phyloP scores from a whole-genome alignment of 1,140 invertebrate genomes.

The Camponotus vicinus region DNA sequence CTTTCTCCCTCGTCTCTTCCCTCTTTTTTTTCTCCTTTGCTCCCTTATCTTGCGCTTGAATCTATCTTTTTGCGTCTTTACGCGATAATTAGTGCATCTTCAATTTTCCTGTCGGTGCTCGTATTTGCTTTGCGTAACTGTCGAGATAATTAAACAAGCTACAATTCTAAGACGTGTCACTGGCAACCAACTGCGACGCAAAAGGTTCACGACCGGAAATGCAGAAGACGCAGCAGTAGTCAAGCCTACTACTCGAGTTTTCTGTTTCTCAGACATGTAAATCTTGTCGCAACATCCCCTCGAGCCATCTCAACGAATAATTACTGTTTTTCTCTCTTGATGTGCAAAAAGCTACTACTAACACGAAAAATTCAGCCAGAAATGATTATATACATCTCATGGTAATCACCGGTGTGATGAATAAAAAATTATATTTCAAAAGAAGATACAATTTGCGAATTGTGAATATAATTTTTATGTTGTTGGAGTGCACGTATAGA shows the following conservation, averaged over 20 bases:
- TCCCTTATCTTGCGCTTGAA: background rate
- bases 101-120: slow-evolving; percentile 72
- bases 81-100: slow-evolving; percentile 76
- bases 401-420: background rate
- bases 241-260: slow-evolving; percentile 37
- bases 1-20: background rate
- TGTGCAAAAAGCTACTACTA: slow-evolving; percentile 21
- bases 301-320: slow-evolving; percentile 50
- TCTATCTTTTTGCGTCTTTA: slow-evolving; percentile 64
- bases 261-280: slow-evolving; percentile 54
- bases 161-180: slow-evolving; percentile 61
- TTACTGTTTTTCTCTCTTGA: slow-evolving; percentile 26
- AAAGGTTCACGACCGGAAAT: slow-evolving; percentile 20
- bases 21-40: background rate
- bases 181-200: slow-evolving; percentile 35
- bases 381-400: background rate
- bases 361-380: background rate
- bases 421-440: slow-evolving; percentile 29
- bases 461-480: background rate
- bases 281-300: slow-evolving; percentile 63
- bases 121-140: slow-evolving; percentile 76
- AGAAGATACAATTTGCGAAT: background rate
- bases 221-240: background rate
- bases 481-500: background rate
- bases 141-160: slow-evolving; percentile 77